These are phyloP conservation scores for Pachyuromys duprasi DNA, from an alignment of 2,797 vertebrate species.

Conservation along the genomic window DNA sequence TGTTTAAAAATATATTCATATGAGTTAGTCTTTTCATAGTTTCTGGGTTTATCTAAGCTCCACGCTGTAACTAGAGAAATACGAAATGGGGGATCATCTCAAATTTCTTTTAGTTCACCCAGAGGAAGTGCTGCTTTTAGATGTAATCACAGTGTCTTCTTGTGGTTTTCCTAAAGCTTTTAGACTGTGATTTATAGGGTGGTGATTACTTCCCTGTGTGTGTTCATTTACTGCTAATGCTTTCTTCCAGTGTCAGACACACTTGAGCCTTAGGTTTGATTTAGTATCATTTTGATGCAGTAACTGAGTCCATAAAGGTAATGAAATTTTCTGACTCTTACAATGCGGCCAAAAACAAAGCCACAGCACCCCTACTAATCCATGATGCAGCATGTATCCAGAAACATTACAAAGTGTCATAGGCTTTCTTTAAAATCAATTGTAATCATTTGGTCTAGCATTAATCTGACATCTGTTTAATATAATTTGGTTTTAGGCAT, in stretches of 20 bases:
- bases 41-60: background rate
- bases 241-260: background rate
- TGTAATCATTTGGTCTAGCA: background rate
- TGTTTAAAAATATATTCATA: background rate
- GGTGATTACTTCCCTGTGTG: background rate
- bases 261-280: slow-evolving; percentile 1
- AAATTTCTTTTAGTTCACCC: background rate
- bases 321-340: background rate
- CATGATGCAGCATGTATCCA: background rate
- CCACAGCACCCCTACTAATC: background rate
- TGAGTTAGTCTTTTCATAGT: background rate
- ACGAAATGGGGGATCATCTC: background rate
- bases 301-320: background rate
- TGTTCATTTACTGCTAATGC: background rate
- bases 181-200: background rate
- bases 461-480: background rate
- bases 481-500: slow-evolving; percentile 15
- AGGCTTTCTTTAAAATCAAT: background rate
- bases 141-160: background rate
- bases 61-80: background rate
- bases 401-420: background rate
- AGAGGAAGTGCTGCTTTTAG: background rate
- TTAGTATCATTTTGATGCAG: slow-evolving; percentile 11
- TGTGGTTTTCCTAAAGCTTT: slow-evolving; percentile 10
- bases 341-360: background rate